phyloP scores from a whole-genome alignment of 2,888 invertebrate species.

The Cephonodes hylas region DNA sequence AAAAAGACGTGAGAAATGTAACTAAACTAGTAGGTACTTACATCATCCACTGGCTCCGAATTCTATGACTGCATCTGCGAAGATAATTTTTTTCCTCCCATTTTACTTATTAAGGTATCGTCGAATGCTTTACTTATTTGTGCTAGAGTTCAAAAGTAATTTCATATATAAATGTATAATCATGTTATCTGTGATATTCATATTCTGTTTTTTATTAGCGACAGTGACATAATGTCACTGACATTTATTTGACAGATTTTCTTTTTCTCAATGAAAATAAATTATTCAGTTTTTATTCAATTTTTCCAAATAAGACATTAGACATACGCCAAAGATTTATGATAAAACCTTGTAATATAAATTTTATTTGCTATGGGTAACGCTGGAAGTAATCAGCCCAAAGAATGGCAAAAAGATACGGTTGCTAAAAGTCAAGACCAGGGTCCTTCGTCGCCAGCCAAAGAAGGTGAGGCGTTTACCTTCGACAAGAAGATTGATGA shows the following conservation, averaged over 20 bases:
- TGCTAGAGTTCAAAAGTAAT: too few species aligned
- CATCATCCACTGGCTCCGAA: too few species aligned
- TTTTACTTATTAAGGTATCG: too few species aligned
- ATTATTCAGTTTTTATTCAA: background rate
- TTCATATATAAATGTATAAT: too few species aligned
- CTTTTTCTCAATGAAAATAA: background rate
- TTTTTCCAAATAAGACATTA: background rate
- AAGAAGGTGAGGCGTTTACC: slow-evolving; percentile 90
- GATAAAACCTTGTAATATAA: background rate
- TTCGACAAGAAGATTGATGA: slow-evolving; percentile 91
- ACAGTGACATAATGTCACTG: too few species aligned
- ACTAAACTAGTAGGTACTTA: too few species aligned
- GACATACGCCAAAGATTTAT: background rate
- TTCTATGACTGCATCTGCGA: too few species aligned
- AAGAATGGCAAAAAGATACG: slow-evolving; percentile 89
- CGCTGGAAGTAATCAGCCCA: slow-evolving; percentile 86
- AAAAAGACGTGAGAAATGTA: too few species aligned
- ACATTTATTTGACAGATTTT: background rate
- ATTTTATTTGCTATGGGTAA: slow-evolving; percentile 84
- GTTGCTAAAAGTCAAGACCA: slow-evolving; percentile 59
- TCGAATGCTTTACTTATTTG: too few species aligned
- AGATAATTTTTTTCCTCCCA: too few species aligned
- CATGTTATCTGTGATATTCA: too few species aligned
- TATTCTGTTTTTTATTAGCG: too few species aligned
- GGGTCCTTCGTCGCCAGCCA: slow-evolving; percentile 69